Percentiles rank a stretch among this genome's conserved stretches.
Evolutionary conservation across 1,140 invertebrate genomes (phyloP).

Genomic region (Galendromus occidentalis): DNA sequence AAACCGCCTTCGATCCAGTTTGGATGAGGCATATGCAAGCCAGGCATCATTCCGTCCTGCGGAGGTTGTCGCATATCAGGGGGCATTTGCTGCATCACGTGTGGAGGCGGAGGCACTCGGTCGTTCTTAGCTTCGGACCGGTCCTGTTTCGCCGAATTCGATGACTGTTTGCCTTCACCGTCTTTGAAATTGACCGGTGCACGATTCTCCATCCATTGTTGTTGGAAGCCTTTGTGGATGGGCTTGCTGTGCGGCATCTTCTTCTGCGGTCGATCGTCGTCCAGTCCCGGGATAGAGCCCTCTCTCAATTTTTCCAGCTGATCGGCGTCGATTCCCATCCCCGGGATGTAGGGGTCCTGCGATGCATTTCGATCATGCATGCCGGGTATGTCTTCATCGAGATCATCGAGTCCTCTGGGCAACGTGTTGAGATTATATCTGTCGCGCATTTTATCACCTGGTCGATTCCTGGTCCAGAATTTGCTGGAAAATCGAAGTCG

Average conservation of each 20-base stretch:
- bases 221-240: conserved; percentile 83
- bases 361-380: conserved; percentile 42
- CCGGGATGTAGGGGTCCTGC: conserved; percentile 46
- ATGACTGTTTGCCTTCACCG: too few species aligned
- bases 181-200: conserved; percentile 17
- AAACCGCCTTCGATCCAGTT: too few species aligned
- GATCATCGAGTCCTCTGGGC: conserved; percentile 48
- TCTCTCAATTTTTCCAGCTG: conserved; percentile 44
- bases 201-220: conserved; percentile 68
- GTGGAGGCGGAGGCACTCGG: too few species aligned
- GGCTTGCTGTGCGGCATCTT: conserved; percentile 72
- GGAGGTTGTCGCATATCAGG: too few species aligned
- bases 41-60: too few species aligned
- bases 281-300: conserved; percentile 16
- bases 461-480: conserved; percentile 96
- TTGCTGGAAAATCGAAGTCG: conserved; percentile 39
- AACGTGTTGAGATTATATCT: conserved; percentile 89
- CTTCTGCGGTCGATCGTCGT: conserved; percentile 21
- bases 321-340: conserved; percentile 76
- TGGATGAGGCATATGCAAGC: too few species aligned
- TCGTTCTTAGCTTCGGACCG: too few species aligned
- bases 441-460: conserved; percentile 92
- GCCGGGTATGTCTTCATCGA: conserved; percentile 30
- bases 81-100: too few species aligned
- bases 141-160: too few species aligned